A percentile compares a stretch with the other conserved stretches of the same genome.
phyloP scores from a whole-genome alignment of 2,113 vertebrate genomes.

The Pelvicachromis taeniatus region DNA sequence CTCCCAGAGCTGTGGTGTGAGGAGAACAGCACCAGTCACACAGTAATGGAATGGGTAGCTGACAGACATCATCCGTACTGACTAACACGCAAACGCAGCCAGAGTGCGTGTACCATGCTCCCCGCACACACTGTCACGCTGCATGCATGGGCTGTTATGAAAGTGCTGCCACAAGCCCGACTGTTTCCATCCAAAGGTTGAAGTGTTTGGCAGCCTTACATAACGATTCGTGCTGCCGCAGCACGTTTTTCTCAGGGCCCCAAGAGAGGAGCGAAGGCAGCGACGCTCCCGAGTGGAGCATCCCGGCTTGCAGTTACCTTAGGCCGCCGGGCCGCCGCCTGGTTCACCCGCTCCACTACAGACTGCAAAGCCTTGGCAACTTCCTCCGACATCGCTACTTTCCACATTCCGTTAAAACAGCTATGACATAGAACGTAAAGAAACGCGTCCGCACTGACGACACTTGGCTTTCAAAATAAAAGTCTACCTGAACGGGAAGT shows the following conservation, averaged over 20 bases:
- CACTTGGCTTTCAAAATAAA: conserved; percentile 40
- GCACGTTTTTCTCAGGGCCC: not conserved
- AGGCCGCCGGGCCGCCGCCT: conserved; percentile 71
- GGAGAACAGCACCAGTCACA: not conserved
- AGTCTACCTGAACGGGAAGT: not conserved
- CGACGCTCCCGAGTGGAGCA: not conserved
- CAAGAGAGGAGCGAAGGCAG: not conserved
- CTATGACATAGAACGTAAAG: not conserved
- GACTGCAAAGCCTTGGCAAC: conserved; percentile 73
- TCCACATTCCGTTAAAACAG: conserved; percentile 69
- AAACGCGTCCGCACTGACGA: conserved; percentile 10
- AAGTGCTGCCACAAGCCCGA: conserved; percentile 15
- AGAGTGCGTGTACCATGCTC: too few species aligned
- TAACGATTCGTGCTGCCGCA: conserved; percentile 41
- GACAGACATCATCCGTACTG: not conserved
- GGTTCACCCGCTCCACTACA: conserved; percentile 74
- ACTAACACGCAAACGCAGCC: not conserved
- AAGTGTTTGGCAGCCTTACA: conserved; percentile 49
- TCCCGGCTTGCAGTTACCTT: conserved; percentile 59
- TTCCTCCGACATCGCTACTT: conserved; percentile 78
- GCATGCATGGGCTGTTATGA: conserved; percentile 17
- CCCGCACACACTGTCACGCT: not conserved
- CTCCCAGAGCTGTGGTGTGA: not conserved
- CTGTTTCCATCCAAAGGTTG: conserved; percentile 49
- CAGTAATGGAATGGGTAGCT: not conserved